phyloP scores from a whole-genome alignment of 2,888 invertebrate species.

The Lithophane socia region DNA sequence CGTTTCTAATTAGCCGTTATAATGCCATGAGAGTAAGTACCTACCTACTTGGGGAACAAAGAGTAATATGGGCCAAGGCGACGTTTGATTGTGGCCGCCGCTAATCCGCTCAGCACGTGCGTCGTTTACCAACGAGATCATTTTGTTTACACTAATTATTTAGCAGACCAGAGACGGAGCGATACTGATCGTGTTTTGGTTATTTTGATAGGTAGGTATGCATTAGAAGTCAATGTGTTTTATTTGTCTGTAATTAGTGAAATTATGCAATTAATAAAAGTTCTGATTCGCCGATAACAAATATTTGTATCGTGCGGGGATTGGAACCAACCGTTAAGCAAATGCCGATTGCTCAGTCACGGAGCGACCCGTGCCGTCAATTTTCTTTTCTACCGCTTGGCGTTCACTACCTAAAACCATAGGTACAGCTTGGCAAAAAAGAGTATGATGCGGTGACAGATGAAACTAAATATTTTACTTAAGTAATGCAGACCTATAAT shows the following conservation, averaged over 20 bases:
- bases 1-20: constrained; percentile 36
- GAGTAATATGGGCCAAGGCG: constrained; percentile 42
- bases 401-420: neutral
- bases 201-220: neutral
- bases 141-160: constrained; percentile 33
- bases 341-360: neutral
- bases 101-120: constrained; percentile 39
- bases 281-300: neutral
- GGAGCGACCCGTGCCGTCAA: neutral
- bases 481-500: too few relatives aligned
- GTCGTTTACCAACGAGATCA: constrained; percentile 15
- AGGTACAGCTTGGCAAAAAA: too few relatives aligned
- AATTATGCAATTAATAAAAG: neutral
- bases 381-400: too few relatives aligned
- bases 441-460: too few relatives aligned
- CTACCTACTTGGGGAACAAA: constrained; percentile 31
- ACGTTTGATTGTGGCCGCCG: constrained; percentile 21
- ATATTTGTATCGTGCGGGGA: neutral
- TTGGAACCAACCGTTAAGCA: too few relatives aligned
- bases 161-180: neutral
- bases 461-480: too few relatives aligned
- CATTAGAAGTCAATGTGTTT: neutral
- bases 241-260: neutral
- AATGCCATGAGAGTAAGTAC: constrained; percentile 16
- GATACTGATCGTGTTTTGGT: neutral